A percentile compares a stretch with the other conserved stretches of the same genome.
phyloP scores from a whole-genome alignment of 2,797 vertebrate genomes.

The Yasuhikotakia modesta region DNA sequence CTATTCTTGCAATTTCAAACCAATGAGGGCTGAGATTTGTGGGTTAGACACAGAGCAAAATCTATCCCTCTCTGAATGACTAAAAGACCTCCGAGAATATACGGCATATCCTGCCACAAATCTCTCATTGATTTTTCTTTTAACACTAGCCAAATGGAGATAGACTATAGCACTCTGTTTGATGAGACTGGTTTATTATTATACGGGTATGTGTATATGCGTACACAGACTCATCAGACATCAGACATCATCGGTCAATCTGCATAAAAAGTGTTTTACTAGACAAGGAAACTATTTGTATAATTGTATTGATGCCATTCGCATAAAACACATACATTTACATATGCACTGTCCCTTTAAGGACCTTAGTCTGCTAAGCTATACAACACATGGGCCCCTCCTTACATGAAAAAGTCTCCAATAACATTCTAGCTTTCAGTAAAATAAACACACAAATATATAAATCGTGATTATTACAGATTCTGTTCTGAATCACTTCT shows the following conservation, averaged over 20 bases:
- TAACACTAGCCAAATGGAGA: conserved; percentile 63
- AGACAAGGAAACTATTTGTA: conserved; percentile 30
- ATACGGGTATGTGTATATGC: not conserved
- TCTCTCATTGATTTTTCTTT: conserved; percentile 74
- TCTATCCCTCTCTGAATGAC: conserved; percentile 51
- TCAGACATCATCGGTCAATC: conserved; percentile 16
- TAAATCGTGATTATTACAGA: not conserved
- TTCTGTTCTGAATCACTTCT: not conserved
- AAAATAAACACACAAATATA: conserved; percentile 23
- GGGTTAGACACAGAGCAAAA: conserved; percentile 44
- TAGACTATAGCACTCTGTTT: conserved; percentile 50
- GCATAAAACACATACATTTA: conserved; percentile 43
- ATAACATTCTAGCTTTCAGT: conserved; percentile 57
- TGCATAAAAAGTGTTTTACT: conserved; percentile 24
- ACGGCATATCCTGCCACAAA: conserved; percentile 66
- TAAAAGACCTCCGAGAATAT: conserved; percentile 37
- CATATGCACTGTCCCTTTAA: conserved; percentile 29
- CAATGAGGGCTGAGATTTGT: conserved; percentile 47
- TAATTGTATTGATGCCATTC: conserved; percentile 19
- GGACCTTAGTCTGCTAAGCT: not conserved
- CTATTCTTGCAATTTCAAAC: conserved; percentile 22
- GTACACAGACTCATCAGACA: no score
- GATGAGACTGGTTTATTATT: conserved; percentile 46
- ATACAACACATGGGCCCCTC: conserved; percentile 29
- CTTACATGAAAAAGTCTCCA: conserved; percentile 17